These are phyloP conservation scores for Reticulitermes speratus DNA, from an alignment of 1,140 invertebrate species.

Conservation along the genomic window DNA sequence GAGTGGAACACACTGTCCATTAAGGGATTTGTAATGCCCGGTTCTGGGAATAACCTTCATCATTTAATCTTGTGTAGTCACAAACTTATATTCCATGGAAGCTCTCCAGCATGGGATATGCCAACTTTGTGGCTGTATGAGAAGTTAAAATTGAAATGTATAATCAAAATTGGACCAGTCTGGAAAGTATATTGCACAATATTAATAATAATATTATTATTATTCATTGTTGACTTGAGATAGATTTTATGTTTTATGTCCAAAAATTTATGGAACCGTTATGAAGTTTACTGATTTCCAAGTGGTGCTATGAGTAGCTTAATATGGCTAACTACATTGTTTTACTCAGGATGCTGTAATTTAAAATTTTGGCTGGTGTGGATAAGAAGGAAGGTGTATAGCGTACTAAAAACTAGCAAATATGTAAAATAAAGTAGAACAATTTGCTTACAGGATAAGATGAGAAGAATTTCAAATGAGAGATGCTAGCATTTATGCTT, in stretches of 20 bases:
- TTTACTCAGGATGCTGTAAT: not conserved
- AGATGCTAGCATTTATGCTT: slow-evolving; percentile 8
- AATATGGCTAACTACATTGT: not conserved
- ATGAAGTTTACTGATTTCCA: not conserved
- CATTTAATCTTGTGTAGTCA: not conserved
- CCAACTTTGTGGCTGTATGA: not conserved
- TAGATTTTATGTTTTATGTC: not conserved
- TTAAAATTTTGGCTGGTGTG: not conserved
- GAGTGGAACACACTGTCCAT: not conserved
- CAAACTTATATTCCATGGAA: not conserved
- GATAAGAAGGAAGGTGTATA: not conserved
- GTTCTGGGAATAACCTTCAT: not conserved
- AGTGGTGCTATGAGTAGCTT: slow-evolving; percentile 18
- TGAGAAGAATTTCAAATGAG: not conserved
- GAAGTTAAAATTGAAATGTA: not conserved
- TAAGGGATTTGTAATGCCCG: not conserved
- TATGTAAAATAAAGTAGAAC: not conserved
- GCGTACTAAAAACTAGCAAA: not conserved
- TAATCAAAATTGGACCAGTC: not conserved
- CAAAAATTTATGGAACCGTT: not conserved
- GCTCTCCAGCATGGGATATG: slow-evolving; percentile 8
- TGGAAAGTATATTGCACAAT: not conserved
- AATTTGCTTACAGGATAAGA: not conserved
- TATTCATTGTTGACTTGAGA: not conserved
- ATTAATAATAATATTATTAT: too few relatives aligned